phyloP scores from a whole-genome alignment of 2,888 invertebrate genomes.

The Hybos culiciformis region DNA sequence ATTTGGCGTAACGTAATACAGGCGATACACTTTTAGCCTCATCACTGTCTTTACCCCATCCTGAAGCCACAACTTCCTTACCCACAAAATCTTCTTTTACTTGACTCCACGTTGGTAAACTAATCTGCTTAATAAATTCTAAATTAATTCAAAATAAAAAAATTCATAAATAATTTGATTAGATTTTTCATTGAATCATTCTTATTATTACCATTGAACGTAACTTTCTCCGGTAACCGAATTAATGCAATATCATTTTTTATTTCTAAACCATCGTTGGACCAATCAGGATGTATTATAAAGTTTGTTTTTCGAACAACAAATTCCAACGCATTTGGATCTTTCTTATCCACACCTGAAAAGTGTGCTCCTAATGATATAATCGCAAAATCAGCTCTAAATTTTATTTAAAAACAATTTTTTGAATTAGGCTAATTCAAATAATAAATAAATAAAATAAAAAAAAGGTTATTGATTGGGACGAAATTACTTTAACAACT shows the following conservation, averaged over 20 bases:
- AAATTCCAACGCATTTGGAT: constrained; percentile 3
- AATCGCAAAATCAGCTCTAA: constrained; percentile 7
- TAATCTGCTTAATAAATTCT: constrained; percentile 6
- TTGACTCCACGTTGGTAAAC: constrained; percentile 2
- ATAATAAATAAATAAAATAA: neutral
- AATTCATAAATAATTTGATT: neutral
- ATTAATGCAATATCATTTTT: constrained; percentile 11
- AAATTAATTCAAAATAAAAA: neutral
- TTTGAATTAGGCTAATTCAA: neutral
- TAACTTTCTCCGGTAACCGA: constrained; percentile 4
- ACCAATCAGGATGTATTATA: constrained; percentile 3
- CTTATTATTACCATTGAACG: constrained; percentile 6
- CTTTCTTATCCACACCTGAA: constrained; percentile 2
- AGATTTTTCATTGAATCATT: neutral
- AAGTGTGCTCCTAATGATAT: constrained; percentile 11
- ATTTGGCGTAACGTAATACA: constrained; percentile 6
- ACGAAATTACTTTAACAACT: too few relatives aligned
- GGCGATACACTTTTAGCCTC: constrained; percentile 6
- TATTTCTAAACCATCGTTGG: neutral
- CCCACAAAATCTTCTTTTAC: neutral
- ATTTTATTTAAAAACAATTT: neutral
- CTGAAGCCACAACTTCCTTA: constrained; percentile 21
- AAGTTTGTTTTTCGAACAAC: constrained; percentile 1
- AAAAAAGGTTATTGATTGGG: too few relatives aligned
- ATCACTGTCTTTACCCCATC: constrained; percentile 26